A percentile compares a stretch with the other conserved stretches of the same genome.
These are phyloP conservation scores for Nothura maculosa DNA, from an alignment of 2,797 vertebrate species.

Conservation along the genomic window DNA sequence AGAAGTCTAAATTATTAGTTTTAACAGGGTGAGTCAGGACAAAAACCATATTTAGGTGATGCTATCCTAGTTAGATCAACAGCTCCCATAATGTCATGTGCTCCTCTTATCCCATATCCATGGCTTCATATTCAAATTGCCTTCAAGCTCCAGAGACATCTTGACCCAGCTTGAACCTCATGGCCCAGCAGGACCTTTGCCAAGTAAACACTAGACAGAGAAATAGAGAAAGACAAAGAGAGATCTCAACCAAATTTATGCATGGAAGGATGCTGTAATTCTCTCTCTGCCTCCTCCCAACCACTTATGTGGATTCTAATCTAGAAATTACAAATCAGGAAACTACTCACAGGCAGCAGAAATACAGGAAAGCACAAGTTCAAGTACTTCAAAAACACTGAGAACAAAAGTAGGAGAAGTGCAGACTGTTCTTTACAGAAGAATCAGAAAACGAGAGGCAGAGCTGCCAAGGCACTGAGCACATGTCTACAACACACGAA, in stretches of 20 bases:
- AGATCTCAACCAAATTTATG: not conserved
- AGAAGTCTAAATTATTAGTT: not conserved
- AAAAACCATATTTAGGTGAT: not conserved
- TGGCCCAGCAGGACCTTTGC: not conserved
- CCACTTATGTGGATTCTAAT: not conserved
- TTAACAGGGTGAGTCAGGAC: not conserved
- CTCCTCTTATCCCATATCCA: not conserved
- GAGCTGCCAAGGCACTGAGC: not conserved
- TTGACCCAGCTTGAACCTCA: not conserved
- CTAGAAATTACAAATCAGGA: conserved; percentile 18
- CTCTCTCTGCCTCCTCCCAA: not conserved
- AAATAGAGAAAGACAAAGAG: not conserved
- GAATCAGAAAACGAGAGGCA: not conserved
- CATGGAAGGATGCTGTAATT: not conserved
- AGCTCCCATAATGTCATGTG: not conserved
- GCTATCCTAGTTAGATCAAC: not conserved
- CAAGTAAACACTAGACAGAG: not conserved
- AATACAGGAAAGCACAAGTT: not conserved
- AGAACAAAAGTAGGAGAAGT: not conserved
- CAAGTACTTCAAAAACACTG: not conserved
- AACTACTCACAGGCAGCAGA: not conserved
- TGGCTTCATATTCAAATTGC: not conserved
- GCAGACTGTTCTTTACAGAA: not conserved
- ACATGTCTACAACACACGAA: accelerated
- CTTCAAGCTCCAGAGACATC: not conserved